Evolutionary conservation across 2,888 invertebrate genomes (phyloP).

Genomic region (Drosophila suboccidentalis): DNA sequence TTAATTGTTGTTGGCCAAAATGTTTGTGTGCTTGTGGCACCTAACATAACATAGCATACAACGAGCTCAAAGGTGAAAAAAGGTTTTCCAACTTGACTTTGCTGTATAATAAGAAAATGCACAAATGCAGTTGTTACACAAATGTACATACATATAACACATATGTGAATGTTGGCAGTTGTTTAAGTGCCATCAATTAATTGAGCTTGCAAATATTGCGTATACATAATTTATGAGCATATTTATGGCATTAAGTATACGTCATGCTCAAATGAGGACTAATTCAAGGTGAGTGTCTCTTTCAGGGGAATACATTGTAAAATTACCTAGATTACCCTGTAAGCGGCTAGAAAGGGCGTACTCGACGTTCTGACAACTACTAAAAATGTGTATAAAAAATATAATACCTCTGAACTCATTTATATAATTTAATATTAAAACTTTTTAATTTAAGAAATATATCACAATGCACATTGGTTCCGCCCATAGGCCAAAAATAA

Average conservation of each 20-base stretch:
- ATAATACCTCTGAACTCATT: no score
- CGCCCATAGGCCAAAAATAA: no score
- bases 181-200: conserved; percentile 34
- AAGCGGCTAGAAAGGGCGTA: not conserved
- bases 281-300: conserved; percentile 5
- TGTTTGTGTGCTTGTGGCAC: conserved; percentile 32
- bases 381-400: no score
- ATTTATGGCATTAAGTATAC: conserved; percentile 51
- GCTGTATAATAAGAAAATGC: conserved; percentile 31
- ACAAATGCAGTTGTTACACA: conserved; percentile 36
- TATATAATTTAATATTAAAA: no score
- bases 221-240: conserved; percentile 42
- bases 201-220: conserved; percentile 30
- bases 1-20: conserved; percentile 74
- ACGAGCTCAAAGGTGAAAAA: conserved; percentile 35
- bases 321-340: not conserved
- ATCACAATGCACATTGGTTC: no score
- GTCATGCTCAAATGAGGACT: conserved; percentile 11
- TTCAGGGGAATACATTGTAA: not conserved
- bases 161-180: conserved; percentile 34
- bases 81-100: conserved; percentile 62
- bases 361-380: not conserved
- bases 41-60: conserved; percentile 21
- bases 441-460: no score
- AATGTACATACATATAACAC: not conserved